phyloP scores from a whole-genome alignment of 2,113 vertebrate genomes.

The Tachycineta bicolor region DNA sequence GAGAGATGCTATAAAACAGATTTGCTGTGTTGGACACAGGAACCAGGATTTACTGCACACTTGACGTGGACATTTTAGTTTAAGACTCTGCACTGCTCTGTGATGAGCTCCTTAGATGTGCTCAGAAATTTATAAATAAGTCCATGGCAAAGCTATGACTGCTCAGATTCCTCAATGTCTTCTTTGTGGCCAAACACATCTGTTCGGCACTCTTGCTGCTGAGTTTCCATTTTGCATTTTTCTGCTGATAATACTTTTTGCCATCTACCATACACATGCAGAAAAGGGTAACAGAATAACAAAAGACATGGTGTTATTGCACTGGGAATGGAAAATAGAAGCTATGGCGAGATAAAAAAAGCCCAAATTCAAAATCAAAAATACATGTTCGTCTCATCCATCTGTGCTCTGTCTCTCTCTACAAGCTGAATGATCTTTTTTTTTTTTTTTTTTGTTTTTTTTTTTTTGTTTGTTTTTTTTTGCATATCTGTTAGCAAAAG shows the following conservation, averaged over 20 bases:
- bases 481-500: neutral
- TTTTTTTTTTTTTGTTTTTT: neutral
- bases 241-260: neutral
- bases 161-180: neutral
- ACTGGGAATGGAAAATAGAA: neutral
- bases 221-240: neutral
- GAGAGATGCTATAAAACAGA: neutral
- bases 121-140: neutral
- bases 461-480: neutral
- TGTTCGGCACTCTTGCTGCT: neutral
- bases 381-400: neutral
- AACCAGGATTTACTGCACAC: neutral
- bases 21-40: neutral
- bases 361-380: neutral
- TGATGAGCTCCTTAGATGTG: neutral
- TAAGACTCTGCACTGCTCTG: neutral
- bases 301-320: neutral
- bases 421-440: neutral
- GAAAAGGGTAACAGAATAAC: neutral
- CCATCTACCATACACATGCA: neutral
- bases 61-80: neutral
- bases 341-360: neutral
- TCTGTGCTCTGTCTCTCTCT: neutral
- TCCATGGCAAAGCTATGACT: neutral
- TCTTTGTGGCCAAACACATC: neutral